Percentiles rank a stretch among this genome's conserved stretches.
Evolutionary conservation across 2,888 invertebrate species (phyloP).

Genomic region (Leptopilina syphax): DNA sequence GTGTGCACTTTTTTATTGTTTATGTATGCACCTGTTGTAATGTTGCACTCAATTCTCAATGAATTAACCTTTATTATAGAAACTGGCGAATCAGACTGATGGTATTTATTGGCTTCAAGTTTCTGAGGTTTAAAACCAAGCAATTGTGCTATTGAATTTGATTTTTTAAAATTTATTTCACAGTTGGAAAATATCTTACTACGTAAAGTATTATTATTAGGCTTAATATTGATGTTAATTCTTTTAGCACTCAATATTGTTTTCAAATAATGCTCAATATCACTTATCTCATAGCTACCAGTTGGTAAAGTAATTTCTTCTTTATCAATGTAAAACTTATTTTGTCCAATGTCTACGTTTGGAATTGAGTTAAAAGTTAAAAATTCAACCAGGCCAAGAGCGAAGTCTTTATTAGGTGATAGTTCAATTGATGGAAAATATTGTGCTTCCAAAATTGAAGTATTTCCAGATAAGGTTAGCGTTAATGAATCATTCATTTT

Average conservation of each 20-base stretch:
- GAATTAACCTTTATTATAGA: constrained; percentile 5
- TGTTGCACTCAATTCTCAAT: constrained; percentile 27
- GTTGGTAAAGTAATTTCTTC: constrained; percentile 6
- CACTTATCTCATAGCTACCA: neutral
- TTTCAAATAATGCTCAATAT: neutral
- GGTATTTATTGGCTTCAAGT: neutral
- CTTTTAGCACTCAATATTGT: neutral
- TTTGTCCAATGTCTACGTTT: constrained; percentile 66
- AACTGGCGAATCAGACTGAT: neutral
- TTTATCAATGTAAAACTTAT: constrained; percentile 59
- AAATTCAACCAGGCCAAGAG: constrained; percentile 63
- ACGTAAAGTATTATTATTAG: constrained; percentile 7
- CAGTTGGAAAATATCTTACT: neutral
- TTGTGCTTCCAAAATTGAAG: constrained; percentile 37
- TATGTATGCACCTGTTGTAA: constrained; percentile 26
- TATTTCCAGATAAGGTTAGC: constrained; percentile 30
- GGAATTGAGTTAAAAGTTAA: constrained; percentile 65
- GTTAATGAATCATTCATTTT: constrained; percentile 35
- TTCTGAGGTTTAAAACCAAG: neutral
- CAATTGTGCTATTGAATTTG: neutral
- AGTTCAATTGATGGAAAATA: constrained; percentile 63
- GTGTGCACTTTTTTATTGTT: constrained; percentile 27
- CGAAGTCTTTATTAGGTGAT: constrained; percentile 55
- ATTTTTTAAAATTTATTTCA: neutral
- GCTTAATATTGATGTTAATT: neutral